phyloP scores from a whole-genome alignment of 2,113 vertebrate genomes.

The Athene noctua region DNA sequence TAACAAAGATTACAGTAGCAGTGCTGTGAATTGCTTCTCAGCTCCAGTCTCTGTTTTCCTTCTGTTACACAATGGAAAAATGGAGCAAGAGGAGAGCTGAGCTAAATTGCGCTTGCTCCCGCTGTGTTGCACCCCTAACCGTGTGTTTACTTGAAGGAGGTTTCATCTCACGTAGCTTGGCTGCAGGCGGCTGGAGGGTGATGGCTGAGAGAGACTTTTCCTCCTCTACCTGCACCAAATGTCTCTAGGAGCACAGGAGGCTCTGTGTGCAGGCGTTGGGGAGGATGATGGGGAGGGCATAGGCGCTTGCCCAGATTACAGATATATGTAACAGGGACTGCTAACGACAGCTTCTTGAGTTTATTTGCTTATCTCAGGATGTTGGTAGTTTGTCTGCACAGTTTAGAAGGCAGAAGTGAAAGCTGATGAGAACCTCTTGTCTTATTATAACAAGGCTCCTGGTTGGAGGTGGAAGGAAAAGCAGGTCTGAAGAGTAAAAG shows the following conservation, averaged over 20 bases:
- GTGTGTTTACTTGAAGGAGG: background rate
- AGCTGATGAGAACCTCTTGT: conserved; percentile 40
- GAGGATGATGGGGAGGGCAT: background rate
- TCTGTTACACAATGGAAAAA: background rate
- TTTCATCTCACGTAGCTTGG: background rate
- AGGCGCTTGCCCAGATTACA: background rate
- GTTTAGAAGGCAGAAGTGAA: conserved; percentile 58
- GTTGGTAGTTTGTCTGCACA: conserved; percentile 42
- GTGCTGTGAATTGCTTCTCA: background rate
- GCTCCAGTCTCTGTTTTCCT: conserved; percentile 1
- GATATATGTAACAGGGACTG: background rate
- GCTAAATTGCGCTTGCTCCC: background rate
- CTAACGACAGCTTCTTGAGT: background rate
- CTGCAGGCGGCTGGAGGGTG: background rate
- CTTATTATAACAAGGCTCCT: conserved; percentile 63
- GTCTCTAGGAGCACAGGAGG: background rate
- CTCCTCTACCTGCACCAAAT: background rate
- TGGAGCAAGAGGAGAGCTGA: background rate
- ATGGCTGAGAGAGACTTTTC: background rate
- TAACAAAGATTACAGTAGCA: conserved; percentile 37
- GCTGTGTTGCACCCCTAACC: background rate
- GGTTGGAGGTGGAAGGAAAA: conserved; percentile 26
- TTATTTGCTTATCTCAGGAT: conserved; percentile 30
- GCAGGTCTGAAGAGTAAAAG: background rate
- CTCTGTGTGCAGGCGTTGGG: fast-evolving